Evolutionary conservation across 1,140 invertebrate species (phyloP).

Genomic region (Lerema accius): DNA sequence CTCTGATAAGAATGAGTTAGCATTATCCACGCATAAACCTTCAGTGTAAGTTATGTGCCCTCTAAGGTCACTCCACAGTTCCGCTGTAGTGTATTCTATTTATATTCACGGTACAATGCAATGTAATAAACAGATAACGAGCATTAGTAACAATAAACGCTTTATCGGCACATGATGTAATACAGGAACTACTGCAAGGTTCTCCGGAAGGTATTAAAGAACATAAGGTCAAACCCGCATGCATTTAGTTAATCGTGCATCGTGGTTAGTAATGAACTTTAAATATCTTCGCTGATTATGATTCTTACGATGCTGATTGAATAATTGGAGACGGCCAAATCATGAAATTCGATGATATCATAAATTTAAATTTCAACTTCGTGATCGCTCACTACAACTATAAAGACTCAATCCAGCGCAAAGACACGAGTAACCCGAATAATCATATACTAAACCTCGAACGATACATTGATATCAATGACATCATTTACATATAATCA

Average conservation of each 20-base stretch:
- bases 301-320: neutral
- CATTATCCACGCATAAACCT: neutral
- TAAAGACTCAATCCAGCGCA: neutral
- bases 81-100: conserved; percentile 30
- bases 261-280: no score
- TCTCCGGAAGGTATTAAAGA: conserved; percentile 68
- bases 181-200: conserved; percentile 75
- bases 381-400: conserved; percentile 12
- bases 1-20: neutral
- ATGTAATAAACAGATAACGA: conserved; percentile 50
- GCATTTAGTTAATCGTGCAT: conserved; percentile 67
- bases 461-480: conserved; percentile 17
- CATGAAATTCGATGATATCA: conserved; percentile 44
- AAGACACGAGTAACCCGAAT: neutral
- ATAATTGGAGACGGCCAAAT: conserved; percentile 12
- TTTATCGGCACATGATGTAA: conserved; percentile 73
- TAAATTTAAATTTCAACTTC: conserved; percentile 29
- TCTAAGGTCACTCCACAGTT: conserved; percentile 25
- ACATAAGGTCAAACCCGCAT: conserved; percentile 61
- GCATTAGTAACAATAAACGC: conserved; percentile 54
- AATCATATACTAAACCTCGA: neutral
- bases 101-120: conserved; percentile 50
- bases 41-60: conserved; percentile 16
- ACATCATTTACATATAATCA: conserved; percentile 27
- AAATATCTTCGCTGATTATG: no score